Percentiles rank a stretch among this genome's conserved stretches.
Conservation (phyloP, 2,797 vertebrate species). For the Sebastes taczanowskii region DNA sequence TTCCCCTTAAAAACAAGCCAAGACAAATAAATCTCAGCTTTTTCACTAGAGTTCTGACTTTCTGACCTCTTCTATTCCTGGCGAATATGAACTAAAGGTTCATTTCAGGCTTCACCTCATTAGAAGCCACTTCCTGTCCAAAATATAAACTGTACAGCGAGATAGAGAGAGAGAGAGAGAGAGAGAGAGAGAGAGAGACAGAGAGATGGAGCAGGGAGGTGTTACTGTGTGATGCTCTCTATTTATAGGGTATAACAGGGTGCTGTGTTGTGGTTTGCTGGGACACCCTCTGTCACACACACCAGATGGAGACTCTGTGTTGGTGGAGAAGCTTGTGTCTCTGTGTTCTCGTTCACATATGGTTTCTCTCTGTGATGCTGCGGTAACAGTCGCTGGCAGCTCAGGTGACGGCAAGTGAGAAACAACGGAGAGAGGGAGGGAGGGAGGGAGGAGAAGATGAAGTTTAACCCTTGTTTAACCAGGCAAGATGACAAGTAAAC, state of each 20-base stretch:
- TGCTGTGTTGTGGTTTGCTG: slow-evolving; percentile 41
- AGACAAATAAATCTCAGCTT: neutral
- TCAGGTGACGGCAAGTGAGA: slow-evolving; percentile 42
- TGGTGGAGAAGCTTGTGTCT: slow-evolving; percentile 18
- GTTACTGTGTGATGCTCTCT: slow-evolving; percentile 44
- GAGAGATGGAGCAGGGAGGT: slow-evolving; percentile 4
- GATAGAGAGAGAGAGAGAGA: neutral
- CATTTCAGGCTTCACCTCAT: slow-evolving; percentile 12
- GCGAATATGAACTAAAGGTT: neutral
- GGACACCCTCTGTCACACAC: slow-evolving; percentile 48
- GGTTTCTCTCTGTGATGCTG: slow-evolving; percentile 55
- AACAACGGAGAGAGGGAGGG: neutral
- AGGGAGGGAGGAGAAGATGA: neutral
- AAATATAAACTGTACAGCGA: neutral
- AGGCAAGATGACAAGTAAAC: neutral
- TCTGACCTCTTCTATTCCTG: neutral
- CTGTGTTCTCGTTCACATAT: slow-evolving; percentile 43
- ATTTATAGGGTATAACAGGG: slow-evolving; percentile 55
- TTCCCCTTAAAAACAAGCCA: neutral
- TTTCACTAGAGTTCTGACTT: neutral
- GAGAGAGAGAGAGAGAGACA: no score
- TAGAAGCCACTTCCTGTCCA: neutral
- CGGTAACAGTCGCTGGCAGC: slow-evolving; percentile 39
- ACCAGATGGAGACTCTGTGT: slow-evolving; percentile 59
- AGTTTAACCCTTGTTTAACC: slow-evolving; percentile 16